Percentiles rank a stretch among this genome's conserved stretches.
phyloP scores from a whole-genome alignment of 1,140 invertebrate species.

The Orussus abietinus region DNA sequence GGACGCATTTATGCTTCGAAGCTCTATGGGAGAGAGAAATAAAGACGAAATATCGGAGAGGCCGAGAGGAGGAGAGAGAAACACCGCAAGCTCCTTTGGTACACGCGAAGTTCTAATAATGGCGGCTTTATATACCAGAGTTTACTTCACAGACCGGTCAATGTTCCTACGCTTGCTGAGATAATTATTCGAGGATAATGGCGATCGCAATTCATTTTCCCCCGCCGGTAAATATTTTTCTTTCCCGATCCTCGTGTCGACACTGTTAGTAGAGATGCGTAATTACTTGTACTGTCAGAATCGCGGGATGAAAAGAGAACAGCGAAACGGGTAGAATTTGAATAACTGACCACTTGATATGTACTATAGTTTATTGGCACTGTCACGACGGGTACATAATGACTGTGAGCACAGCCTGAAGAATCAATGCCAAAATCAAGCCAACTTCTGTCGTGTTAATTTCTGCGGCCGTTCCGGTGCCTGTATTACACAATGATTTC shows the following conservation, averaged over 20 bases:
- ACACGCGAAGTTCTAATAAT: conserved; percentile 40
- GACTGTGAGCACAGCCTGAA: conserved; percentile 42
- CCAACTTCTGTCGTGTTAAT: conserved; percentile 35
- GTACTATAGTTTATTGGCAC: conserved; percentile 22
- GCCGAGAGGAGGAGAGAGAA: conserved; percentile 7
- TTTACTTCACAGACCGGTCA: too few relatives aligned
- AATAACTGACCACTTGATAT: too few relatives aligned
- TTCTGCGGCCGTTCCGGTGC: conserved; percentile 53
- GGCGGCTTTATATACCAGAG: conserved; percentile 43
- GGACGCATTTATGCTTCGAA: not conserved
- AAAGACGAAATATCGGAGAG: conserved; percentile 13
- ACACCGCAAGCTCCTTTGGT: conserved; percentile 19
- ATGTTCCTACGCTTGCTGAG: too few relatives aligned
- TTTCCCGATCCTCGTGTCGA: too few relatives aligned
- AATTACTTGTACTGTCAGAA: too few relatives aligned
- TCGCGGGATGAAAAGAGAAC: too few relatives aligned
- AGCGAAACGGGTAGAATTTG: too few relatives aligned
- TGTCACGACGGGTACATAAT: conserved; percentile 45
- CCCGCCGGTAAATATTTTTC: too few relatives aligned
- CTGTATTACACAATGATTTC: conserved; percentile 72
- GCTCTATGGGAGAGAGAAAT: too few relatives aligned
- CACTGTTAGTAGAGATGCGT: too few relatives aligned
- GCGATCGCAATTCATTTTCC: too few relatives aligned
- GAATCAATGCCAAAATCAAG: conserved; percentile 37
- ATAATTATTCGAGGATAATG: too few relatives aligned